Evolutionary conservation across 2,797 vertebrate genomes (phyloP).

Genomic region (Tolypeutes matacus): DNA sequence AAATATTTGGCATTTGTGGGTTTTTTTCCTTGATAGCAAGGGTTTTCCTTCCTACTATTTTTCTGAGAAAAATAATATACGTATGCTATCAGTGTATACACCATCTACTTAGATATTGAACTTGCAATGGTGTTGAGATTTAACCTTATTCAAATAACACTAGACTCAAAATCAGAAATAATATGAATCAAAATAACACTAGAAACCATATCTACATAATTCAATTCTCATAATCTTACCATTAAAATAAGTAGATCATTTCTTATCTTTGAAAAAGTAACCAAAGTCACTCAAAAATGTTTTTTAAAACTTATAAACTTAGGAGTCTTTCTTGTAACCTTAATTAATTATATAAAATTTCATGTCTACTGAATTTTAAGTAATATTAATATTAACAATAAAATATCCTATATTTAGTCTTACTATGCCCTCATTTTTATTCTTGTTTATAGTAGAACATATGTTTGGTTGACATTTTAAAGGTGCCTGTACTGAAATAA

Average conservation of each 20-base stretch:
- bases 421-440: slow-evolving; percentile 67
- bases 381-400: slow-evolving; percentile 68
- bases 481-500: slow-evolving; percentile 77
- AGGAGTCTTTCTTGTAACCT: slow-evolving; percentile 49
- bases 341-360: slow-evolving; percentile 81
- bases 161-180: slow-evolving; percentile 1
- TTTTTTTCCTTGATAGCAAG: background rate
- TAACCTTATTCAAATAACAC: background rate
- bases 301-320: slow-evolving; percentile 25
- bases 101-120: background rate
- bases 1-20: background rate
- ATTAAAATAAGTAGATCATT: background rate
- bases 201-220: background rate
- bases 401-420: slow-evolving; percentile 56
- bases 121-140: background rate
- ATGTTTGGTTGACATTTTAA: slow-evolving; percentile 76
- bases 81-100: background rate
- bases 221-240: background rate
- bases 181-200: background rate
- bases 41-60: background rate
- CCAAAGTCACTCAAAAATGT: background rate
- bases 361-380: slow-evolving; percentile 67
- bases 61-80: background rate
- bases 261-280: slow-evolving; percentile 35
- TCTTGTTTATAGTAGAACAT: slow-evolving; percentile 67